These are phyloP conservation scores for Heloderma charlesbogerti DNA, from an alignment of 2,113 vertebrate species.

Conservation along the genomic window DNA sequence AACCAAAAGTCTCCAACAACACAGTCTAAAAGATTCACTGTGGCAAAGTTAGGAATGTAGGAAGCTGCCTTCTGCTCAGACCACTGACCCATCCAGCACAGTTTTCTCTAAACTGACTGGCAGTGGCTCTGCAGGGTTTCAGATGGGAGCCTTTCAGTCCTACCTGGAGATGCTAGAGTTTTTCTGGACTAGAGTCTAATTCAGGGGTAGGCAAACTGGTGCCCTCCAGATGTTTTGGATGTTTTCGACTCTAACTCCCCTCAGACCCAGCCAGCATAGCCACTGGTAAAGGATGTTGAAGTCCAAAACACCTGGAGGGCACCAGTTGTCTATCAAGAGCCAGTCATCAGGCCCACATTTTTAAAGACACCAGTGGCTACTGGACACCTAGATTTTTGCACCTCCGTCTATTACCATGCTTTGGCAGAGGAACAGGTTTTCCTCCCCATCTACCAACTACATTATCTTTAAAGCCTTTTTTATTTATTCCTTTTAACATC, in stretches of 20 bases:
- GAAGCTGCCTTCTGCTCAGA: too few relatives aligned
- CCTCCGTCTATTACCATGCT: background rate
- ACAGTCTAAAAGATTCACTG: too few relatives aligned
- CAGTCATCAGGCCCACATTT: background rate
- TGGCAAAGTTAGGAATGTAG: too few relatives aligned
- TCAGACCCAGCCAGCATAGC: too few relatives aligned
- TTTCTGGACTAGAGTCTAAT: too few relatives aligned
- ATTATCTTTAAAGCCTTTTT: background rate
- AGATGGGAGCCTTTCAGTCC: background rate
- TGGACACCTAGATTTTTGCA: background rate
- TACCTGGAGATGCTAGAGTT: background rate
- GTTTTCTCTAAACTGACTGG: background rate
- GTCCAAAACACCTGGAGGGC: too few relatives aligned
- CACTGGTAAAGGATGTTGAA: too few relatives aligned
- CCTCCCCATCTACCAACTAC: background rate
- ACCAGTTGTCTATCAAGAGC: background rate
- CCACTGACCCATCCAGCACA: too few relatives aligned
- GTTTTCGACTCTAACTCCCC: too few relatives aligned
- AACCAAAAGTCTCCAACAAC: background rate
- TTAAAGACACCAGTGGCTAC: background rate
- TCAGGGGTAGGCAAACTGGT: too few relatives aligned
- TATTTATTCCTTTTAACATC: background rate
- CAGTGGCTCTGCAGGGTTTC: background rate
- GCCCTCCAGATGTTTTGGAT: too few relatives aligned
- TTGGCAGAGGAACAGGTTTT: background rate